Evolutionary conservation across 2,888 invertebrate species (phyloP).

Genomic region (Hirtodrosophila cameraria): DNA sequence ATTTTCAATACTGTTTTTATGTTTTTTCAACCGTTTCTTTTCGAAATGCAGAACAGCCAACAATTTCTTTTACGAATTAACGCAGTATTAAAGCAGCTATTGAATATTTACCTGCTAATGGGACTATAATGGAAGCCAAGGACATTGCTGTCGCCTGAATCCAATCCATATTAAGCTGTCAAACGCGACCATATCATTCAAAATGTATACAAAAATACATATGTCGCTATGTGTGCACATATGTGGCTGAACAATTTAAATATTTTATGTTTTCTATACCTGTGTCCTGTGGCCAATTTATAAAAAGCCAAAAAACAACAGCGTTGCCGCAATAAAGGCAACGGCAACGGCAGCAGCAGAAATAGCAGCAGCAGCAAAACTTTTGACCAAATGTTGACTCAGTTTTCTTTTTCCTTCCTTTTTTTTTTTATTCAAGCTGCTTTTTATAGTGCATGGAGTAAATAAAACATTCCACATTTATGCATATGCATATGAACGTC

Average conservation of each 20-base stretch:
- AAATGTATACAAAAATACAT: too few relatives aligned
- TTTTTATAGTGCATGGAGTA: constrained; percentile 31
- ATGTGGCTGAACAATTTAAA: constrained; percentile 25
- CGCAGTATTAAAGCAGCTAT: too few relatives aligned
- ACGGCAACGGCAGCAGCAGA: constrained; percentile 16
- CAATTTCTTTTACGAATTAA: too few relatives aligned
- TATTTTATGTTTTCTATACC: constrained; percentile 40
- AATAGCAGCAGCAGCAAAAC: constrained; percentile 25
- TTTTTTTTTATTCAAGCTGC: constrained; percentile 10
- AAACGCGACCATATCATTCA: background rate
- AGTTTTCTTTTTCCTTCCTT: constrained; percentile 29
- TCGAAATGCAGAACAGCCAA: too few relatives aligned
- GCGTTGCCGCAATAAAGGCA: constrained; percentile 19
- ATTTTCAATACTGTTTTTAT: too few relatives aligned
- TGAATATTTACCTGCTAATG: too few relatives aligned
- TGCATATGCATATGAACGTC: constrained; percentile 52
- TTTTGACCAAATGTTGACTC: constrained; percentile 70
- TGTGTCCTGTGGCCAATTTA: constrained; percentile 30
- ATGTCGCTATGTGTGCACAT: background rate
- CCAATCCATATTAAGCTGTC: too few relatives aligned
- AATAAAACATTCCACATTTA: constrained; percentile 58
- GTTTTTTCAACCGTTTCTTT: too few relatives aligned
- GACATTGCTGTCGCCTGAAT: too few relatives aligned
- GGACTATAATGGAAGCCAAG: too few relatives aligned
- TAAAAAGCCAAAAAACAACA: constrained; percentile 31